Evolutionary conservation across 2,888 invertebrate genomes (phyloP), one percentile per base, ranked within the genome.

Genomic region (Congeria kusceri): DNA sequence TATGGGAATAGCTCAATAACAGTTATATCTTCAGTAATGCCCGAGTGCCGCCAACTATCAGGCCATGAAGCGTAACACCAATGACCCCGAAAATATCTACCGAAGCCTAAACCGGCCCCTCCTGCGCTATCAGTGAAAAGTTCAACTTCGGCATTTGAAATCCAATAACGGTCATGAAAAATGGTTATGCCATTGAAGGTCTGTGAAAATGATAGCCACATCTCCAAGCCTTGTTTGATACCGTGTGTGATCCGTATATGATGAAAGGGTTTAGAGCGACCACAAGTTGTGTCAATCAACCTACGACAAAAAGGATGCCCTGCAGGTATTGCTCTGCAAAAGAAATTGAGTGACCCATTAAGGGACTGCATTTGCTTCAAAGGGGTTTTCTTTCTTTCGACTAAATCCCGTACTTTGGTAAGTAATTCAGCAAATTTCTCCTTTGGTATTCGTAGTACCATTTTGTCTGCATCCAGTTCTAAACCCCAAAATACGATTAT

Each of bases 101-200:
- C 39, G n/a, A 20, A 53, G 1, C 49, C 49, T 20, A 49, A 49
- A 20, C 7, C 4, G 49, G 4, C 5, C 7, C 61, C 63, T 1
- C 29, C 73, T 0, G 79, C 63, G 25, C 59, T 65, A 39, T 72
- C 64, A 15, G 63, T 59, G 23, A 15, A 68, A 9, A 72, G 23
- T 28, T 77, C 20, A 20, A 59, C 15, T 27, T 78, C 74, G 9
- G 20, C 44, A 27, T 63, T 75, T n/a, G 47, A 56, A 0, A 32
- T 9, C 32, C 32, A 32, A 32, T 7, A 32, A 4, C 32, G 32
- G 32, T 32, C 32, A 32, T 32, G 32, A 9, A 32, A 32, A 9
- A 32, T 9, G 9, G 32, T 7, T 32, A 32, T 32, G 9, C 32
- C 32, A 32, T 32, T 32, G 32, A 32, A 32, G 9, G 9, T n/a